A percentile compares a stretch with the other conserved stretches of the same genome.
Conservation (phyloP, 2,888 invertebrate genomes). For the Polyommatus icarus region DNA sequence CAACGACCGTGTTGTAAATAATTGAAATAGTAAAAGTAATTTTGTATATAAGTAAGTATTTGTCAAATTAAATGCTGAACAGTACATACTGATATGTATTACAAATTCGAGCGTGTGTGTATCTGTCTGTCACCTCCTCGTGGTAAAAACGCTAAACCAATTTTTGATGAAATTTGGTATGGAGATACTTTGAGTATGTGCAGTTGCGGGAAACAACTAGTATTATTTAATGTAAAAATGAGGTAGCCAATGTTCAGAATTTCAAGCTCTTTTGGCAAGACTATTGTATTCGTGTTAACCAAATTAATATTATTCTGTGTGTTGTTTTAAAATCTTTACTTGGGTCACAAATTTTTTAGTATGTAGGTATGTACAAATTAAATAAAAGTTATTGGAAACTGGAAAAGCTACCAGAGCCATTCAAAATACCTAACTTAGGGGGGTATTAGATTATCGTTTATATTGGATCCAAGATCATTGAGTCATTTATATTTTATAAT, state of each 20-base stretch:
- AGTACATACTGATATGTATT: neutral
- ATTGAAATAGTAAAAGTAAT: conserved; percentile 35
- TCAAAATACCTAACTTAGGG: neutral
- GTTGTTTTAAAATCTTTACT: neutral
- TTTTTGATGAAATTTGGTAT: neutral
- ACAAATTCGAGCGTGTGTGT: neutral
- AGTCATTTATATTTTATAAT: too few species aligned
- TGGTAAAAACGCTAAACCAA: neutral
- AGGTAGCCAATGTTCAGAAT: neutral
- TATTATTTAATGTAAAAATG: neutral
- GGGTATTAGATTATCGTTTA: too few species aligned
- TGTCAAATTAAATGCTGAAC: conserved; percentile 1
- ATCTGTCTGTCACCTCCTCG: neutral
- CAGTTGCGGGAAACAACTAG: too few species aligned
- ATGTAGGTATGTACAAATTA: neutral
- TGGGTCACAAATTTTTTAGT: neutral
- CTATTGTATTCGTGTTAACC: neutral
- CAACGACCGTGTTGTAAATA: conserved; percentile 39
- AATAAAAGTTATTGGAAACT: neutral
- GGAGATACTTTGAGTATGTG: neutral
- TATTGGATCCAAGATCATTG: too few species aligned
- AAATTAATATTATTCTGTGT: neutral
- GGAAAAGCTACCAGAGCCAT: too few species aligned
- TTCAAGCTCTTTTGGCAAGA: neutral
- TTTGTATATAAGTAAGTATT: conserved; percentile 40